Evolutionary conservation across 64 coral and sea anemone genomes (phyloP).

Genomic region (Acropora tenuis): DNA sequence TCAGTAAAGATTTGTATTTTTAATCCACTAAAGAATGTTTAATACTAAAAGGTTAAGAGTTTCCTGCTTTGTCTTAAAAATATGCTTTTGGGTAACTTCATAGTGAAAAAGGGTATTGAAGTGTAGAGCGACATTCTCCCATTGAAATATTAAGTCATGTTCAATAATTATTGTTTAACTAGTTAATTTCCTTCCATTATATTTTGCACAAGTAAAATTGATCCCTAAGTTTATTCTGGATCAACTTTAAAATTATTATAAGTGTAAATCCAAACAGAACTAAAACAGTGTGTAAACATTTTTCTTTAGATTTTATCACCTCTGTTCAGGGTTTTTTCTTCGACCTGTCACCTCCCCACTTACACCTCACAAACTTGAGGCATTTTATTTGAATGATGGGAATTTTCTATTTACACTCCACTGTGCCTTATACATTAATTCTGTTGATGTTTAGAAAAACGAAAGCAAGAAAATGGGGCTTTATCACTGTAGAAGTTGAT

Average conservation of each 20-base stretch:
- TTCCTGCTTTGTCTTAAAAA: conserved; percentile 28
- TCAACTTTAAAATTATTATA: conserved; percentile 39
- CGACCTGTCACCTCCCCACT: conserved; percentile 28
- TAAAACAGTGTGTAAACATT: conserved; percentile 42
- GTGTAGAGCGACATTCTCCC: conserved; percentile 28
- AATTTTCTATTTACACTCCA: conserved; percentile 38
- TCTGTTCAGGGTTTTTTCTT: conserved; percentile 22
- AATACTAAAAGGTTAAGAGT: conserved; percentile 32
- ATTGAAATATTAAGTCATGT: conserved; percentile 25
- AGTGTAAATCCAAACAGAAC: conserved; percentile 30
- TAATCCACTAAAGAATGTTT: conserved; percentile 20
- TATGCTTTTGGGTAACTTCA: conserved; percentile 33
- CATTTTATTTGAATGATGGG: conserved; percentile 23
- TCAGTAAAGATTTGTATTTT: conserved; percentile 20
- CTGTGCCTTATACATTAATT: conserved; percentile 25
- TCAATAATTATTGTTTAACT: conserved; percentile 26
- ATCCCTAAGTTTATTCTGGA: conserved; percentile 30
- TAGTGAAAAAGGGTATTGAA: conserved; percentile 21
- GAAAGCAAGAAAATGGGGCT: conserved; percentile 26
- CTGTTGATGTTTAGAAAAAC: conserved; percentile 19
- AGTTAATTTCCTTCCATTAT: conserved; percentile 31
- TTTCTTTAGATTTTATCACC: conserved; percentile 15
- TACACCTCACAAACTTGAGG: conserved; percentile 15
- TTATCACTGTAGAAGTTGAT: conserved; percentile 36
- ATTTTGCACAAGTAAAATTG: conserved; percentile 18